phyloP scores from a whole-genome alignment of 1,140 invertebrate genomes.

The Aphelenchoides besseyi region DNA sequence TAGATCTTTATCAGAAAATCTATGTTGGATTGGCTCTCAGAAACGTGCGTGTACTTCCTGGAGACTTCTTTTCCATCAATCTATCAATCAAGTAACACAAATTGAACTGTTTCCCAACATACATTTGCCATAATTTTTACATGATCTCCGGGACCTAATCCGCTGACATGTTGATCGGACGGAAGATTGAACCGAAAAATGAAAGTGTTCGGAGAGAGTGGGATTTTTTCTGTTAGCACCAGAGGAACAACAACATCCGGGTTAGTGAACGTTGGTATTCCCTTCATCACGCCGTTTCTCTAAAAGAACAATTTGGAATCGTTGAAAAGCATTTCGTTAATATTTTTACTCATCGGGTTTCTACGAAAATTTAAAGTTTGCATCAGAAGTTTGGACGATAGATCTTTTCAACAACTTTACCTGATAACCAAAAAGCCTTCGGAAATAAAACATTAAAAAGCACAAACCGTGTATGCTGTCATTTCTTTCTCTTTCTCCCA shows the following conservation, averaged over 20 bases:
- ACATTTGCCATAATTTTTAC: slow-evolving; percentile 79
- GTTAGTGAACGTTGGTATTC: slow-evolving; percentile 70
- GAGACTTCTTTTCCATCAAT: slow-evolving; percentile 80
- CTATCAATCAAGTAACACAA: not conserved
- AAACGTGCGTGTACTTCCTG: slow-evolving; percentile 91
- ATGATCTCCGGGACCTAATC: slow-evolving; percentile 81
- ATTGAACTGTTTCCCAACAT: no score
- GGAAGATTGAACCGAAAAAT: slow-evolving; percentile 70
- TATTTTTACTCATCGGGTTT: no score
- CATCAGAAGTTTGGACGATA: no score
- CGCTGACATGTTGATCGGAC: slow-evolving; percentile 86
- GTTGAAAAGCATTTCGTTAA: no score
- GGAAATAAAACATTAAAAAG: no score
- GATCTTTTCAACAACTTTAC: no score
- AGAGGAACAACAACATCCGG: slow-evolving; percentile 81
- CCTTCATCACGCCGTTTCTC: no score
- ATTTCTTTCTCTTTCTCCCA: no score
- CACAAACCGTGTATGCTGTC: no score
- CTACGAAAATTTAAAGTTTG: no score
- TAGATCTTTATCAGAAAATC: slow-evolving; percentile 96
- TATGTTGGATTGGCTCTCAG: slow-evolving; percentile 83
- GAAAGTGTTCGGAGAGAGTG: slow-evolving; percentile 28
- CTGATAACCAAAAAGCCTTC: no score
- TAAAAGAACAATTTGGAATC: no score
- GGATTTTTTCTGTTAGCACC: slow-evolving; percentile 76